A percentile compares a stretch with the other conserved stretches of the same genome.
These are phyloP conservation scores for Simalia tracyae DNA, from an alignment of 2,797 vertebrate genomes.

Conservation along the genomic window DNA sequence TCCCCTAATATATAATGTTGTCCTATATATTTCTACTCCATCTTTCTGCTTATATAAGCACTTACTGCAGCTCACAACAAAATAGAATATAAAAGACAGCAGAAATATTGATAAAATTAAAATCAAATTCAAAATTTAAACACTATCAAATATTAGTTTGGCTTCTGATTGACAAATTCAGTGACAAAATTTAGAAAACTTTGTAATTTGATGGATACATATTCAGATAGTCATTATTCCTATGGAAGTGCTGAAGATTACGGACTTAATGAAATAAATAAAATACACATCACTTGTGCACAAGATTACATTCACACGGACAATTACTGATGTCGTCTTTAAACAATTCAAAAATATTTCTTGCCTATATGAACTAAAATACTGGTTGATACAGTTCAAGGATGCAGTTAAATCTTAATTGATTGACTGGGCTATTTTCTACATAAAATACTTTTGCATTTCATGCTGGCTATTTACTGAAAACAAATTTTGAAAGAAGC, in stretches of 20 bases:
- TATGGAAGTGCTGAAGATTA: not conserved
- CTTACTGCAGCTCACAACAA: not conserved
- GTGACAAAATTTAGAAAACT: not conserved
- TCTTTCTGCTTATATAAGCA: not conserved
- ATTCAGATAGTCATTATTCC: not conserved
- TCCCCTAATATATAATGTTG: not conserved
- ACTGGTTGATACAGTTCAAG: not conserved
- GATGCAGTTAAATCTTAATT: not conserved
- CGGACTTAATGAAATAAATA: not conserved
- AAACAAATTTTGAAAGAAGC: constrained; percentile 3
- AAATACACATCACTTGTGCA: not conserved
- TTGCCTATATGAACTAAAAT: not conserved
- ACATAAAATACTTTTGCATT: constrained; percentile 16
- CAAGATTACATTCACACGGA: not conserved
- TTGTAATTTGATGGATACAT: not conserved
- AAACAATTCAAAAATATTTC: not conserved
- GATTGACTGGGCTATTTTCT: not conserved
- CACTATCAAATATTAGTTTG: not conserved
- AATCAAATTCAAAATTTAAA: not conserved
- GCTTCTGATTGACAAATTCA: not conserved
- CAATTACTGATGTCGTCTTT: not conserved
- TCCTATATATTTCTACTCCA: not conserved
- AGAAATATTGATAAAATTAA: not conserved
- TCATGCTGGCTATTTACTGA: constrained; percentile 15
- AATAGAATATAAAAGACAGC: not conserved